These are phyloP conservation scores for Synanthedon vespiformis DNA, from an alignment of 2,888 invertebrate genomes.

Conservation along the genomic window DNA sequence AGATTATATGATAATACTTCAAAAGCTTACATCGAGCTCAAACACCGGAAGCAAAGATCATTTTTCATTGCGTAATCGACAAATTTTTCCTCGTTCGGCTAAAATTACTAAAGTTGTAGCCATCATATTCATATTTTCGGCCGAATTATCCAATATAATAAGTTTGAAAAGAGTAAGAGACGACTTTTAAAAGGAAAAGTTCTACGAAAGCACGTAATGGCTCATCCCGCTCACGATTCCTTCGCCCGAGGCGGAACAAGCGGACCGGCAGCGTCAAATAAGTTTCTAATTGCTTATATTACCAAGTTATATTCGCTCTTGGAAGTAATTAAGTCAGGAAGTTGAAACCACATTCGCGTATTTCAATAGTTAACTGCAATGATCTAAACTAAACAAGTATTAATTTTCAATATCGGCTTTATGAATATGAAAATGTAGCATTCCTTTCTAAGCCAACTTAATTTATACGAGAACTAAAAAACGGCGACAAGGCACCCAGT, in stretches of 20 bases:
- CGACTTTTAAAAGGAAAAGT: constrained; percentile 70
- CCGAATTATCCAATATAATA: constrained; percentile 66
- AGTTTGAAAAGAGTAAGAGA: constrained; percentile 66
- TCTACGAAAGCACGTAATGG: constrained; percentile 65
- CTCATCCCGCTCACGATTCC: constrained; percentile 66
- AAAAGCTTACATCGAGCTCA: constrained; percentile 28
- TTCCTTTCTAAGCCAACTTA: no score
- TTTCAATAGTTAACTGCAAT: constrained; percentile 23
- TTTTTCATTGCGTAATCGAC: constrained; percentile 51
- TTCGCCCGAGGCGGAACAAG: constrained; percentile 59
- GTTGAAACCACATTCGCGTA: constrained; percentile 54
- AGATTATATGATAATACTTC: constrained; percentile 13
- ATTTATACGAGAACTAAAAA: no score
- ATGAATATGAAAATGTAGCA: no score
- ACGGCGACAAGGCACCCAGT: no score
- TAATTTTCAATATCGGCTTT: no score
- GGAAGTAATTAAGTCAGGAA: constrained; percentile 63
- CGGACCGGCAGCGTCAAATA: constrained; percentile 68
- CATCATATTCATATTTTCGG: constrained; percentile 63
- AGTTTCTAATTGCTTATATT: constrained; percentile 71
- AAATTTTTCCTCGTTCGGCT: constrained; percentile 41
- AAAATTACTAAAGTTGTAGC: constrained; percentile 61
- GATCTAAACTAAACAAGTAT: not conserved
- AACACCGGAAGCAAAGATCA: constrained; percentile 41
- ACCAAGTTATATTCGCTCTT: constrained; percentile 67